Percentiles rank a stretch among this genome's conserved stretches.
Conservation (phyloP, 2,113 vertebrate genomes). For the Canis aureus region DNA sequence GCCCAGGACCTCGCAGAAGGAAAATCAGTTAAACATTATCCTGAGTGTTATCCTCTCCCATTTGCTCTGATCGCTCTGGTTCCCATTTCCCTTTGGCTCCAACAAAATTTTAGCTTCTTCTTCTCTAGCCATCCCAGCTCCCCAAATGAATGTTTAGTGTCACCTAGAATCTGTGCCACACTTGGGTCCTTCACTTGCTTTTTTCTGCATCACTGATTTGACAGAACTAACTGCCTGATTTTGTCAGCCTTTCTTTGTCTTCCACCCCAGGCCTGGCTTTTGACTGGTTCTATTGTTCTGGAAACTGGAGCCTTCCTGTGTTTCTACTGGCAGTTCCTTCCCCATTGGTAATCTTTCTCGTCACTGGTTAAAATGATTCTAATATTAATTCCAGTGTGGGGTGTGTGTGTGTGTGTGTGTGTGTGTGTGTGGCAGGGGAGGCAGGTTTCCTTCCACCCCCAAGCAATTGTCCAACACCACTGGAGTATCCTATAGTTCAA, state of each 20-base stretch:
- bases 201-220: not conserved
- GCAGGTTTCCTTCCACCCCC: not conserved
- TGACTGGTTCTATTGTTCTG: conserved; percentile 14
- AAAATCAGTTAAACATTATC: not conserved
- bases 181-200: not conserved
- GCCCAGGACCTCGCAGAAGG: not conserved
- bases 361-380: not conserved
- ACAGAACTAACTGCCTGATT: not conserved
- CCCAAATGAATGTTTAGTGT: not conserved
- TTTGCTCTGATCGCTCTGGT: not conserved
- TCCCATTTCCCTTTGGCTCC: not conserved
- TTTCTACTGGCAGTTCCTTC: not conserved
- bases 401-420: not conserved
- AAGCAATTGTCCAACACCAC: not conserved
- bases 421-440: not conserved
- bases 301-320: not conserved
- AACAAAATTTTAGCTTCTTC: not conserved
- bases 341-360: not conserved
- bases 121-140: not conserved
- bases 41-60: not conserved
- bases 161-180: not conserved
- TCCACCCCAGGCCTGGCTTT: not conserved
- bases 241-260: conserved; percentile 5
- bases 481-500: not conserved
- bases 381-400: not conserved